A percentile compares a stretch with the other conserved stretches of the same genome.
These are phyloP conservation scores for Aselliscus stoliczkanus DNA, from an alignment of 2,797 vertebrate genomes.

Conservation along the genomic window DNA sequence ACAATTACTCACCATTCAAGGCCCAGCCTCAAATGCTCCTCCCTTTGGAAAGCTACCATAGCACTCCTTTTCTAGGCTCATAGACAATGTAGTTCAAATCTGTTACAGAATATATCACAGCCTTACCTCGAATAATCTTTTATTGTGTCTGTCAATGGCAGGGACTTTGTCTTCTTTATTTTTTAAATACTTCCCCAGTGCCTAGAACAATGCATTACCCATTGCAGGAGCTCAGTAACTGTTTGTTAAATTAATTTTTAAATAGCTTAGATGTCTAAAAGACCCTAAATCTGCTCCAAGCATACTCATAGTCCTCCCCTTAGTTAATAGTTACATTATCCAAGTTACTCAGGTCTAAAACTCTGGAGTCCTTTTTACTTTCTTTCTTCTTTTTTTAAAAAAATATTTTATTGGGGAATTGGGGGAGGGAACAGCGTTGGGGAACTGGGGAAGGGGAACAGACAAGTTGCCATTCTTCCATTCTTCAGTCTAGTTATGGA, in stretches of 20 bases:
- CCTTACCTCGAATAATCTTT: not conserved
- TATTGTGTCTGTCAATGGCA: not conserved
- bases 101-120: not conserved
- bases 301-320: not conserved
- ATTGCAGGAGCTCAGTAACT: not conserved
- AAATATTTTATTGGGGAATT: too few species aligned
- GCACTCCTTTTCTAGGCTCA: not conserved
- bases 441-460: too few species aligned
- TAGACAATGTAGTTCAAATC: not conserved
- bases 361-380: not conserved
- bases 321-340: not conserved
- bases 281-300: not conserved
- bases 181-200: not conserved
- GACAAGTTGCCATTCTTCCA: too few species aligned
- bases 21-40: not conserved
- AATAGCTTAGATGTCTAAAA: not conserved
- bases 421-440: too few species aligned
- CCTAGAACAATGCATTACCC: not conserved
- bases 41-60: not conserved
- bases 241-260: not conserved
- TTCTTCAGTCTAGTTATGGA: too few species aligned
- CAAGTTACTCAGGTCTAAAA: not conserved
- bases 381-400: too few species aligned
- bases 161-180: not conserved
- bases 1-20: not conserved